Base-by-base conservation (phyloP, 30 jellyfish, hydroid and myxozoan genomes). In the Aurelia sp. region DNA sequence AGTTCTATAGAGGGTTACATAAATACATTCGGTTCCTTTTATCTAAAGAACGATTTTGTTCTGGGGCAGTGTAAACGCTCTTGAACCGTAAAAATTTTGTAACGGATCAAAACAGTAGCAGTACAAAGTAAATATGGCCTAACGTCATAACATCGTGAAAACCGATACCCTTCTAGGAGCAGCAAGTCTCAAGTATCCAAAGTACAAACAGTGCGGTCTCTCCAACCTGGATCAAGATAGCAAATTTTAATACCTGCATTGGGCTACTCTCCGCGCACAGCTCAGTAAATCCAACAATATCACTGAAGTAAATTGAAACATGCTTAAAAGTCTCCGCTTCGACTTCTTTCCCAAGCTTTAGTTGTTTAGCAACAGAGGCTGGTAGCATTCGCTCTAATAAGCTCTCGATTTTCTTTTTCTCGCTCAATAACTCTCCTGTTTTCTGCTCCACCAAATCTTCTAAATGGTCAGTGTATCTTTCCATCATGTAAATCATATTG, bases 281-380 rank as follows among this genome's bases (percentile, higher is more conserved):
- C 69, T 64, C 86, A 2, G 98, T 93, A 76, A 93, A 93, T 27
- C 98, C 98, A 13, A 93, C 98, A 6, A 93, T 93, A 88, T 93
- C 98, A 82, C 98, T 93, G 89, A 93, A 93, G 30, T 93, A 93
- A n/a, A 93, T 93, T 12, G 98, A 85, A 40, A 93, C 98, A 47
- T 93, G 87, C 65, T 93, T 93, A 55, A 93, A 93, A 11, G 90
- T 55, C 62, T 93, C 98, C 3, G 98, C 98, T 76, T 93, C 98
- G 30, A 92, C 98, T 66, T 83, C 98, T 78, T 79, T 93, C 41
- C 98, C 98, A 68, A 81, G 88, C 80, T 90, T 94, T 22, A 94
- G 78, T 64, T 94, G 97, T 48, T 77, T 76, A 15, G 97, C 97
- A 57, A 93, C 98, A 23, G 97, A 77, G 89, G 90, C 90, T 8